Percentiles rank a stretch among this genome's conserved stretches.
phyloP scores from a whole-genome alignment of 2,888 invertebrate species.

The Philonicus albiceps region DNA sequence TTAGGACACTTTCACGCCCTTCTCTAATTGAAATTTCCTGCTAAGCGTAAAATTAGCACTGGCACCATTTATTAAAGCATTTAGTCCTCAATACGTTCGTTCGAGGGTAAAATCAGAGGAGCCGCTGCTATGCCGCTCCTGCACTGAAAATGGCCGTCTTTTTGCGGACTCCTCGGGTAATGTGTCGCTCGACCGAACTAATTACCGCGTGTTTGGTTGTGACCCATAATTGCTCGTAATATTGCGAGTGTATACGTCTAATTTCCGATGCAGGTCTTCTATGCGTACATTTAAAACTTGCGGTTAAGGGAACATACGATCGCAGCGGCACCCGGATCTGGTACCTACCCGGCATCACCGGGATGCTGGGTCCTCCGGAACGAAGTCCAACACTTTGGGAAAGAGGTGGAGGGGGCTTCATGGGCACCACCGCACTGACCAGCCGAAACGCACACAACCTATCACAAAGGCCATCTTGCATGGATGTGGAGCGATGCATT shows the following conservation, averaged over 20 bases:
- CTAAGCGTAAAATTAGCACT: neutral
- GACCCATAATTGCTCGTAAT: slow-evolving; percentile 38
- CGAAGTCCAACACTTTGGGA: neutral
- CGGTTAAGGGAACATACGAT: slow-evolving; percentile 18
- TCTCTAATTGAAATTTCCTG: neutral
- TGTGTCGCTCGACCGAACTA: slow-evolving; percentile 31
- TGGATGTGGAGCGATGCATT: slow-evolving; percentile 33
- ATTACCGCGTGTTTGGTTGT: slow-evolving; percentile 35
- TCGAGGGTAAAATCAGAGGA: neutral
- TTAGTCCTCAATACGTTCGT: neutral
- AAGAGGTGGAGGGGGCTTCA: neutral
- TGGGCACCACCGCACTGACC: neutral
- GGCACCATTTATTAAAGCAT: neutral
- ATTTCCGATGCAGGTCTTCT: slow-evolving; percentile 37
- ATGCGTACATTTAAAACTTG: slow-evolving; percentile 33
- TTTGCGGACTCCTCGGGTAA: slow-evolving; percentile 12
- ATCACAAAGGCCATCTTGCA: slow-evolving; percentile 35
- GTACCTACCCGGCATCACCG: neutral
- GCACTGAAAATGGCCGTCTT: slow-evolving; percentile 27
- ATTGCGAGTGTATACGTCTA: slow-evolving; percentile 29
- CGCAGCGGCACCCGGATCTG: neutral
- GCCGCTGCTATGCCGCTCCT: neutral
- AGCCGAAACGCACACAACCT: neutral
- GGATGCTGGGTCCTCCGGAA: neutral
- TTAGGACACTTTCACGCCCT: neutral